These are phyloP conservation scores for Lepidostoma basale DNA, from an alignment of 1,140 invertebrate species.

Conservation along the genomic window DNA sequence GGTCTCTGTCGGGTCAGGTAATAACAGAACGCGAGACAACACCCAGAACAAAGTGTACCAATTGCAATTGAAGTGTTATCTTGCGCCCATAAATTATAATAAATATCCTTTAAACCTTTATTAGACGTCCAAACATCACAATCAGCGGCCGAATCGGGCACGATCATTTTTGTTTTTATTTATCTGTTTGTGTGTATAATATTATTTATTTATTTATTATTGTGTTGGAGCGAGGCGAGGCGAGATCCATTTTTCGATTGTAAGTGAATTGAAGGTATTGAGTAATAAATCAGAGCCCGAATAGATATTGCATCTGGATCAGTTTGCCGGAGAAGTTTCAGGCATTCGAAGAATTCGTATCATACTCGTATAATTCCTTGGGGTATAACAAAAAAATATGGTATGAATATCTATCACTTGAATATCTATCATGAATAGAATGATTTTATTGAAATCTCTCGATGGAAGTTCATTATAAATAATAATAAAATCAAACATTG, in stretches of 20 bases:
- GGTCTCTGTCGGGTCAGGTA: neutral
- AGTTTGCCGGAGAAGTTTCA: neutral
- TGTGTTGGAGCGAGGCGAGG: conserved; percentile 26
- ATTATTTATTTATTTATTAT: conserved; percentile 43
- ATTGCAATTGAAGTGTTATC: conserved; percentile 35
- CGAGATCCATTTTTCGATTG: conserved; percentile 44
- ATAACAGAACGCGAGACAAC: conserved; percentile 13
- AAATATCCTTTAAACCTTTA: conserved; percentile 46
- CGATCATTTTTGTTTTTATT: conserved; percentile 45
- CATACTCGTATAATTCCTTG: too few species aligned
- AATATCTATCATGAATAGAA: too few species aligned
- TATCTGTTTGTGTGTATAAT: conserved; percentile 29
- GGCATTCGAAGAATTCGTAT: too few species aligned
- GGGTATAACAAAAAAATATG: too few species aligned
- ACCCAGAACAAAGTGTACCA: conserved; percentile 31
- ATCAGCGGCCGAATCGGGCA: conserved; percentile 43
- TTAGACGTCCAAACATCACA: conserved; percentile 45
- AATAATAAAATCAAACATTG: too few species aligned
- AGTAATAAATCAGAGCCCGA: conserved; percentile 40
- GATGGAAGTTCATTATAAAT: too few species aligned
- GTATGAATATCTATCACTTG: too few species aligned
- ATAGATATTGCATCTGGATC: conserved; percentile 22
- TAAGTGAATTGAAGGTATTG: conserved; percentile 42
- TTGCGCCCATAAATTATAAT: conserved; percentile 43
- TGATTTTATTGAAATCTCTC: too few species aligned